Conservation (phyloP, 1,140 invertebrate genomes). For the Zaprionus davidi region DNA sequence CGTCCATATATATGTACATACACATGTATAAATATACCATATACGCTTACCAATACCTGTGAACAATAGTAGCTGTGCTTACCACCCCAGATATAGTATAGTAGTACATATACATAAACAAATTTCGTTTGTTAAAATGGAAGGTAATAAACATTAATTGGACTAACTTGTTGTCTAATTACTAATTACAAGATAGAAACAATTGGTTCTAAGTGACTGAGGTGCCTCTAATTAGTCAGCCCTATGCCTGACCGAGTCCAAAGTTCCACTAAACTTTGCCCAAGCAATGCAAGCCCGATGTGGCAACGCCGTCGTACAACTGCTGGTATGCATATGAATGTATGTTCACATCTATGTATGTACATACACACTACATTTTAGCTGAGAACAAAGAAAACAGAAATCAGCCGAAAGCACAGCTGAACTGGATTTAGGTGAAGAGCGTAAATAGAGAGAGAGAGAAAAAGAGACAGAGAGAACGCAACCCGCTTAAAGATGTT, state of each 20-base stretch:
- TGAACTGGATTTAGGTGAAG: constrained; percentile 53
- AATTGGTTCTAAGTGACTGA: constrained; percentile 9
- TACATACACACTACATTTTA: constrained; percentile 7
- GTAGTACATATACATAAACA: not conserved
- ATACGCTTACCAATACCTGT: constrained; percentile 12
- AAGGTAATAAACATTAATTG: constrained; percentile 20
- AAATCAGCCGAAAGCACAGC: constrained; percentile 56
- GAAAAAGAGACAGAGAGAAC: constrained; percentile 5
- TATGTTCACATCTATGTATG: not conserved
- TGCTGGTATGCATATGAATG: constrained; percentile 26
- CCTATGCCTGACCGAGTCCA: constrained; percentile 31
- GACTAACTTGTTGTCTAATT: constrained; percentile 52
- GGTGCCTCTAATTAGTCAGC: constrained; percentile 30
- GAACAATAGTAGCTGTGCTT: constrained; percentile 19
- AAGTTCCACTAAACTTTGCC: constrained; percentile 39
- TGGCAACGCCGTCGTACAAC: constrained; percentile 49
- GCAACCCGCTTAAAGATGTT: constrained; percentile 11
- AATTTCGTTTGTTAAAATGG: too few species aligned
- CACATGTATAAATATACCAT: not conserved
- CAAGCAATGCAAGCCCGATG: constrained; percentile 10
- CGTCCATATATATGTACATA: not conserved
- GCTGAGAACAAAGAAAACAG: constrained; percentile 74
- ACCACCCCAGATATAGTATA: not conserved
- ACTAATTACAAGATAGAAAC: not conserved
- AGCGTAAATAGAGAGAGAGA: not conserved